Base-by-base conservation (phyloP, 2,888 invertebrate species). In the Luperina testacea region DNA sequence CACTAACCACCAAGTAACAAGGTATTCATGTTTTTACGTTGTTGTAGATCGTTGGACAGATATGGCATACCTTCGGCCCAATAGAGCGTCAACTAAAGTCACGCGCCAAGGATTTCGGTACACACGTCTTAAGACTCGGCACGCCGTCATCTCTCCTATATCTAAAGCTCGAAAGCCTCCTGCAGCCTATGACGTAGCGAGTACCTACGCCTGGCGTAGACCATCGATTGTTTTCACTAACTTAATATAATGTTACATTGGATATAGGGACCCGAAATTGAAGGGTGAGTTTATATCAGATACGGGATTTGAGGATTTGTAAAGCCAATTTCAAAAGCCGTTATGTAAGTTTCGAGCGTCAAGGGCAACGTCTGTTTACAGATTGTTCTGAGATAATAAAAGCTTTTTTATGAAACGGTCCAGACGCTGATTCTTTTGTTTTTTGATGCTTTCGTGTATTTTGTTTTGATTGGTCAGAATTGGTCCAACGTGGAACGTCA, bases 81-180 rank as follows among this genome's bases (percentile, higher is more conserved):
- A 95, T 96, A 93, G 92, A 93, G 95, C 96, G 94, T 94, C 94
- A 95, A 94, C 92, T 86, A 91, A 90, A 95, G 96, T 96, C 96
- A 96, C 96, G 96, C 95, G 95, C 94, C 94, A 93, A 93, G 92
- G 94, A 94, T 94, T 95, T 94, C 91, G 89, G 92, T 92, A 93
- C 94, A 94, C 94, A 95, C 94, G 92, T 93, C 91, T 86, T 89
- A 88, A 88, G 88, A 91, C 90, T 90, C 89, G 84, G 89, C 80
- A 86, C 77, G 72, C 81, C 76, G 63, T 85, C 82, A 88, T 86
- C 85, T 81, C 65, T 63, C 80, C 78, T 84, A 82, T 81, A 38
- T 7, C 38, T 38, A 89, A 87, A 86, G 85, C 88, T 83, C 83
- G 48, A 87, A 81, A 82, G 75, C 87, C 78, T 82, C 69, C 75